Conservation (phyloP, 2,888 invertebrate species). For the Cerceris rybyensis region DNA sequence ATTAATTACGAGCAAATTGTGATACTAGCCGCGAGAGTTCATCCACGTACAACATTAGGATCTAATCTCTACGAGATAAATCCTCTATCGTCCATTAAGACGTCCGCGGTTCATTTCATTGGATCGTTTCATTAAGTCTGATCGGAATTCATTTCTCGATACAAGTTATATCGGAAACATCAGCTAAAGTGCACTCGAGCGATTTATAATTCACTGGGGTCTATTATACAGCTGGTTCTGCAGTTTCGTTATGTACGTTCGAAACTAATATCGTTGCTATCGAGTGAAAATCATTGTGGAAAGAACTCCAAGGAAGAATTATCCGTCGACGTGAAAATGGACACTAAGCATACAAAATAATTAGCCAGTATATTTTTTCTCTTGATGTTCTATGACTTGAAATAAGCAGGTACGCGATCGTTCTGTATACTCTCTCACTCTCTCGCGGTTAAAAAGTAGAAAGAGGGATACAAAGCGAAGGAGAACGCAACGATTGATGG, state of each 20-base stretch:
- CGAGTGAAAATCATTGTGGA: background rate
- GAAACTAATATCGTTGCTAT: background rate
- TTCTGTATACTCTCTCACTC: slow-evolving; percentile 18
- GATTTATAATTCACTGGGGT: background rate
- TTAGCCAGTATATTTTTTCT: slow-evolving; percentile 26
- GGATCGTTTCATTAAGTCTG: background rate
- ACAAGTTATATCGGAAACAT: background rate
- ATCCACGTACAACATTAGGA: slow-evolving; percentile 34
- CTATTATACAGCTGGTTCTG: background rate
- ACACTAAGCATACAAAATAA: slow-evolving; percentile 24
- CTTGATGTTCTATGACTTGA: slow-evolving; percentile 23
- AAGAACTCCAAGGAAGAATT: slow-evolving; percentile 24
- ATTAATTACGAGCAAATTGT: slow-evolving; percentile 49
- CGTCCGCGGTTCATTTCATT: background rate
- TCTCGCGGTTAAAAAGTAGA: background rate
- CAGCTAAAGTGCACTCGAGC: background rate
- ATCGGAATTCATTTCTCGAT: background rate
- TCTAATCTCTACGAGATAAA: slow-evolving; percentile 22
- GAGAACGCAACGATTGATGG: slow-evolving; percentile 1
- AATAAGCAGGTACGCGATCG: slow-evolving; percentile 30
- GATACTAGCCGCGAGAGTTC: background rate
- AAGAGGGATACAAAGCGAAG: slow-evolving; percentile 4
- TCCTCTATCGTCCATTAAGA: slow-evolving; percentile 9
- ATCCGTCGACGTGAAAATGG: slow-evolving; percentile 33
- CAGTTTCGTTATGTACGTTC: background rate